Conservation (phyloP, 2,113 vertebrate species). For the Hippocampus mohnikei region DNA sequence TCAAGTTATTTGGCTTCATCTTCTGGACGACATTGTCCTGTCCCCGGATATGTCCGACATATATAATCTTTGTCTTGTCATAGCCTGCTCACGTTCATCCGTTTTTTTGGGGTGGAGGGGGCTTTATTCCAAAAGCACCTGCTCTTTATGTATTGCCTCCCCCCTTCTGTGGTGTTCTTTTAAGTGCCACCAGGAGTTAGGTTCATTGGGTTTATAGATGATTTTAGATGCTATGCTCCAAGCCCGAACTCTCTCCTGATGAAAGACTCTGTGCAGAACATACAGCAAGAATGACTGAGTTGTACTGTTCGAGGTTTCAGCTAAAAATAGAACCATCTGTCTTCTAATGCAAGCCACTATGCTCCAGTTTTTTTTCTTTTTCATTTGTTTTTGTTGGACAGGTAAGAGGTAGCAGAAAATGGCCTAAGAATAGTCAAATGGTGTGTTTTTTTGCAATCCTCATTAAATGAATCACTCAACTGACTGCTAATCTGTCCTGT, state of each 20-base stretch:
- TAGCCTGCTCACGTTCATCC: not conserved
- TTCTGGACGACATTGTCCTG: not conserved
- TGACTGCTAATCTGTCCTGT: not conserved
- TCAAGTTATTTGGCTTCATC: too few relatives aligned
- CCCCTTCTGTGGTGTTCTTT: not conserved
- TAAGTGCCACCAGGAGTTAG: not conserved
- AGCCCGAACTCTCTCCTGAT: not conserved
- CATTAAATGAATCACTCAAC: not conserved
- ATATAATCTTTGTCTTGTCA: not conserved
- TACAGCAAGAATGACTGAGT: not conserved
- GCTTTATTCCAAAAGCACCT: not conserved
- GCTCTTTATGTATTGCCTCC: not conserved
- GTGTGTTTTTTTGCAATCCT: constrained; percentile 35
- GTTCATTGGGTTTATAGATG: constrained; percentile 1
- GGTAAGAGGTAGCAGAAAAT: constrained; percentile 44
- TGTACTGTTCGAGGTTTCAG: constrained; percentile 19
- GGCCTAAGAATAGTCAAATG: constrained; percentile 22
- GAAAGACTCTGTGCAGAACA: not conserved
- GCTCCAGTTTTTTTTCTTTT: constrained; percentile 42
- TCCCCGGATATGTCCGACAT: not conserved
- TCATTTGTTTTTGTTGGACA: constrained; percentile 12
- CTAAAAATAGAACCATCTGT: constrained; percentile 46
- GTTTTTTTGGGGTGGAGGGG: not conserved
- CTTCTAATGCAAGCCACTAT: constrained; percentile 31
- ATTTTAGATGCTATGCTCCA: constrained; percentile 26